phyloP scores from a whole-genome alignment of 2,113 vertebrate genomes.

The Neolamprologus kungweensis region DNA sequence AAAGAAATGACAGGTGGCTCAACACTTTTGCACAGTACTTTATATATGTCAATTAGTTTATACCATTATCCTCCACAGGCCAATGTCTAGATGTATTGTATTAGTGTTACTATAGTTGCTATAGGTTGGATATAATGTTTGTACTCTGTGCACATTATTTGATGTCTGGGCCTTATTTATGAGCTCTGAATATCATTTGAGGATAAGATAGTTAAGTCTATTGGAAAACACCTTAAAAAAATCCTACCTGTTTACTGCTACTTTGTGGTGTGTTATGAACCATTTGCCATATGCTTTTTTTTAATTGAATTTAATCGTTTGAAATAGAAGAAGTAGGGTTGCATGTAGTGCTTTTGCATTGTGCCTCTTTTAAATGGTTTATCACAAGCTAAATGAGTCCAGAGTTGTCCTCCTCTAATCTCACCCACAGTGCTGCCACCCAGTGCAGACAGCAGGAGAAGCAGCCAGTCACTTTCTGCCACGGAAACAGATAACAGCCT shows the following conservation, averaged over 20 bases:
- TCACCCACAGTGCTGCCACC: conserved; percentile 81
- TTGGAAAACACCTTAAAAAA: neutral
- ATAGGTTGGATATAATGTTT: neutral
- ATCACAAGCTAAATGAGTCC: neutral
- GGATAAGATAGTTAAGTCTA: neutral
- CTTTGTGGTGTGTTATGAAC: neutral
- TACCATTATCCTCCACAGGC: neutral
- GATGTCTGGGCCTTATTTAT: neutral
- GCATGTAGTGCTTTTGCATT: neutral
- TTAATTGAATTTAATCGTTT: rapidly evolving
- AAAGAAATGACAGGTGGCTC: neutral
- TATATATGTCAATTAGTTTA: neutral
- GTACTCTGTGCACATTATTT: neutral
- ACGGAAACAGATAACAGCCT: conserved; percentile 20
- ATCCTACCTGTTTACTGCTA: neutral
- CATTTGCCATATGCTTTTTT: neutral
- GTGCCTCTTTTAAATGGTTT: neutral
- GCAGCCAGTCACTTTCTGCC: conserved; percentile 11
- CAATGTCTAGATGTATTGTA: neutral
- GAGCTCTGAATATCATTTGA: neutral
- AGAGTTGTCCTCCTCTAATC: neutral
- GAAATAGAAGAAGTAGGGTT: neutral
- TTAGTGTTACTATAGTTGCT: neutral
- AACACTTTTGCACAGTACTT: neutral
- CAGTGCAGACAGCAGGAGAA: conserved; percentile 70